Percentiles rank a stretch among this genome's conserved stretches.
These are phyloP conservation scores for Sphecodes monilicornis DNA, from an alignment of 2,888 invertebrate species.

Conservation along the genomic window DNA sequence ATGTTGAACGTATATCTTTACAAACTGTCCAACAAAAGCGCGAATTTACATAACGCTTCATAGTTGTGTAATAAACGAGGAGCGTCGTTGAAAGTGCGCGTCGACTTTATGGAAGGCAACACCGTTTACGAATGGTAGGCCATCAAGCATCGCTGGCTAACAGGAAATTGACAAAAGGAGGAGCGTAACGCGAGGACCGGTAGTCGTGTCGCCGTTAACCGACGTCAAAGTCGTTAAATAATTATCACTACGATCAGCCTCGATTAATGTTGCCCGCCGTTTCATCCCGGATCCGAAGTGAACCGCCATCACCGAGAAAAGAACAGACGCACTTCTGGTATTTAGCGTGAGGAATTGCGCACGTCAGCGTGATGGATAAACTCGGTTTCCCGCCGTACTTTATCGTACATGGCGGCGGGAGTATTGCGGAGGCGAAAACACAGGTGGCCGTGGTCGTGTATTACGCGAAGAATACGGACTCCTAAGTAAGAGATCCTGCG, in stretches of 20 bases:
- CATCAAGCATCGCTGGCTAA: not conserved
- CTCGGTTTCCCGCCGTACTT: conserved; percentile 73
- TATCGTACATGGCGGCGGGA: conserved; percentile 62
- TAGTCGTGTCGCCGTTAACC: conserved; percentile 21
- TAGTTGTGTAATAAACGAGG: not conserved
- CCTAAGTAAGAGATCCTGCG: conserved; percentile 61
- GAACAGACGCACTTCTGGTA: conserved; percentile 75
- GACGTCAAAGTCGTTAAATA: conserved; percentile 43
- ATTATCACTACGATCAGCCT: conserved; percentile 62
- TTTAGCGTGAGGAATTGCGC: conserved; percentile 76
- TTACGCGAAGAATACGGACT: conserved; percentile 50
- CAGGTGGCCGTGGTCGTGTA: conserved; percentile 59
- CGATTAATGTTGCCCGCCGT: conserved; percentile 53
- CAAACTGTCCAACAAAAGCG: not conserved
- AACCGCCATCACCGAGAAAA: conserved; percentile 55
- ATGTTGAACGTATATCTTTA: not conserved
- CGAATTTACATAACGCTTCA: not conserved
- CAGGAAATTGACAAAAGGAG: not conserved
- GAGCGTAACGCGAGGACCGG: conserved; percentile 7
- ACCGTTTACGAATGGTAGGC: not conserved
- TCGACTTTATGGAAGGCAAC: not conserved
- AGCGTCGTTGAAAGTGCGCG: not conserved
- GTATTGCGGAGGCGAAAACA: conserved; percentile 69
- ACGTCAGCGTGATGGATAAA: conserved; percentile 79
- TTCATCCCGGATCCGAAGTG: conserved; percentile 66